Conservation (phyloP, 1,140 invertebrate species). For the Pseudomyrmex gracilis region DNA sequence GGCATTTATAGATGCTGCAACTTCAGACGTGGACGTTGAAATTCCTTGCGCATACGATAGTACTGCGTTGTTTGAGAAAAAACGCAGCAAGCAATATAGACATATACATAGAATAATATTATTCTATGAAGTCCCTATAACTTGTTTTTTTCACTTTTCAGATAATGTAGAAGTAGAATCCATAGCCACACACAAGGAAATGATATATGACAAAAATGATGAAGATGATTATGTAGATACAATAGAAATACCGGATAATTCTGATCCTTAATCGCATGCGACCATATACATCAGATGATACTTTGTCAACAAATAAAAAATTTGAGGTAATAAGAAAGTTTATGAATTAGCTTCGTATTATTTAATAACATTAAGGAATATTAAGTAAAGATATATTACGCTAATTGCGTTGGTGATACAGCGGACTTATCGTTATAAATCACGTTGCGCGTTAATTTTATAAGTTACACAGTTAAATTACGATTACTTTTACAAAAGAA, state of each 20-base stretch:
- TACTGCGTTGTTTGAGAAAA: too few relatives aligned
- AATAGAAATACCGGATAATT: not conserved
- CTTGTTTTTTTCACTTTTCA: not conserved
- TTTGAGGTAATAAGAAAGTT: not conserved
- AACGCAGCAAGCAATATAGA: too few relatives aligned
- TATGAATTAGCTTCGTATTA: not conserved
- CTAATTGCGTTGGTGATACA: too few relatives aligned
- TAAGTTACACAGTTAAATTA: too few relatives aligned
- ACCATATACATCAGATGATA: not conserved
- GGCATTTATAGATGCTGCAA: too few relatives aligned
- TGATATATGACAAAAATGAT: not conserved
- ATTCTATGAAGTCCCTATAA: not conserved
- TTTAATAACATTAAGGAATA: conserved; percentile 8
- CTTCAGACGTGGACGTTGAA: too few relatives aligned
- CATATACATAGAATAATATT: not conserved
- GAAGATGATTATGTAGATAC: not conserved
- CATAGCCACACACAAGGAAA: not conserved
- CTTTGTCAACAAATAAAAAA: not conserved
- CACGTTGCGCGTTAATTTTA: too few relatives aligned
- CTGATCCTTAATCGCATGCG: not conserved
- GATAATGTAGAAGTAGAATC: not conserved
- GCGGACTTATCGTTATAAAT: too few relatives aligned
- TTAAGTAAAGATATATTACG: too few relatives aligned
- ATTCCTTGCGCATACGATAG: too few relatives aligned
- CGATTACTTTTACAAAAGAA: too few relatives aligned